Percentiles rank a stretch among this genome's conserved stretches.
Conservation (phyloP, 2,113 vertebrate species). For the Actenoides lindsayi region DNA sequence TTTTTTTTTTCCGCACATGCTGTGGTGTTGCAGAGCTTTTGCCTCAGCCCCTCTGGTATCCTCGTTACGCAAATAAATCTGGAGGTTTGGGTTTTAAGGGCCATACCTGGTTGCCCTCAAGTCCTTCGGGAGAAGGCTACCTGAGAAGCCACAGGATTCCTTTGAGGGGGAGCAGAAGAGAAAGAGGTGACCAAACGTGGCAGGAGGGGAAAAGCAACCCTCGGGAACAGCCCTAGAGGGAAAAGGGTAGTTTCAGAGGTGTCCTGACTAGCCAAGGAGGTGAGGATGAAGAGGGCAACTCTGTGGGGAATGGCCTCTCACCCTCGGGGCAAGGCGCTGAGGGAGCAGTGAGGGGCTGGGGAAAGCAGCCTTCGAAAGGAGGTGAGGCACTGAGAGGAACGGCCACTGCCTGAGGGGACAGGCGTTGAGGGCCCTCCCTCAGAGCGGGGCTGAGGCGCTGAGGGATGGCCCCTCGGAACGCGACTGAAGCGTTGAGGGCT, state of each 20-base stretch:
- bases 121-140: background rate
- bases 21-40: background rate
- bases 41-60: background rate
- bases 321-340: background rate
- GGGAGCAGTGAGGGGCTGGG: background rate
- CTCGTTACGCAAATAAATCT: background rate
- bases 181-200: background rate
- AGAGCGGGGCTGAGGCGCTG: background rate
- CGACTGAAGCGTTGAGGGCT: background rate
- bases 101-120: background rate
- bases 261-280: rapidly evolving
- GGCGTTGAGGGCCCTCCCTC: background rate
- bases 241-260: background rate
- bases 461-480: background rate
- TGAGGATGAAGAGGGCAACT: background rate
- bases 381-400: background rate
- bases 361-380: background rate
- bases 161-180: background rate
- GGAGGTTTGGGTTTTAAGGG: background rate
- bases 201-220: background rate
- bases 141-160: background rate
- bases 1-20: background rate
- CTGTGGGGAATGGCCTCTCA: background rate
- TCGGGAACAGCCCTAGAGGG: background rate
- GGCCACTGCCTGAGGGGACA: background rate